Evolutionary conservation across 2,113 vertebrate genomes (phyloP).

Genomic region (Pollimyrus isidori): DNA sequence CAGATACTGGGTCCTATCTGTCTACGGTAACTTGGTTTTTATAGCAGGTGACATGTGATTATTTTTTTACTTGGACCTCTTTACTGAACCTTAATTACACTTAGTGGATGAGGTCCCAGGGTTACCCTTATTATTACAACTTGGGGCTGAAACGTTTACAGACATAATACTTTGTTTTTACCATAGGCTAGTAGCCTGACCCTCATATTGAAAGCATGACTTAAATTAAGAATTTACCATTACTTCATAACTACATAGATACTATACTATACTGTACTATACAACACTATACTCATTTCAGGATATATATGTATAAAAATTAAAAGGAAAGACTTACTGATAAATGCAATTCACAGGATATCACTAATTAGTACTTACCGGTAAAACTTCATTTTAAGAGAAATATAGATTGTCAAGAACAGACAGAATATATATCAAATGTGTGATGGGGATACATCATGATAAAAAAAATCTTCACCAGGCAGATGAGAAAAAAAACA

Average conservation of each 20-base stretch:
- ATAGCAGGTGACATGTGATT: slow-evolving; percentile 38
- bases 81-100: slow-evolving; percentile 38
- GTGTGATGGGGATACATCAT: neutral
- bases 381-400: neutral
- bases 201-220: neutral
- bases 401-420: neutral
- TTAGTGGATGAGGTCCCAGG: slow-evolving; percentile 4
- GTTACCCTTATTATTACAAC: slow-evolving; percentile 20
- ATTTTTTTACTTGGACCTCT: slow-evolving; percentile 39
- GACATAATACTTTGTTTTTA: slow-evolving; percentile 7
- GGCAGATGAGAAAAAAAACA: neutral
- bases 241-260: neutral
- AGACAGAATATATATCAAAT: neutral
- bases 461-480: neutral
- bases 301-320: neutral
- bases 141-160: slow-evolving; percentile 33
- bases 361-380: neutral
- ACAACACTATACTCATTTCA: neutral
- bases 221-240: neutral
- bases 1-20: neutral
- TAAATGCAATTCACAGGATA: neutral
- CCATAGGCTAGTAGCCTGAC: neutral
- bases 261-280: neutral
- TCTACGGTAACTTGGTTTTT: slow-evolving; percentile 36
- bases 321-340: neutral